These are phyloP conservation scores for Caranx melampygus DNA, from an alignment of 2,113 vertebrate species.

Conservation along the genomic window DNA sequence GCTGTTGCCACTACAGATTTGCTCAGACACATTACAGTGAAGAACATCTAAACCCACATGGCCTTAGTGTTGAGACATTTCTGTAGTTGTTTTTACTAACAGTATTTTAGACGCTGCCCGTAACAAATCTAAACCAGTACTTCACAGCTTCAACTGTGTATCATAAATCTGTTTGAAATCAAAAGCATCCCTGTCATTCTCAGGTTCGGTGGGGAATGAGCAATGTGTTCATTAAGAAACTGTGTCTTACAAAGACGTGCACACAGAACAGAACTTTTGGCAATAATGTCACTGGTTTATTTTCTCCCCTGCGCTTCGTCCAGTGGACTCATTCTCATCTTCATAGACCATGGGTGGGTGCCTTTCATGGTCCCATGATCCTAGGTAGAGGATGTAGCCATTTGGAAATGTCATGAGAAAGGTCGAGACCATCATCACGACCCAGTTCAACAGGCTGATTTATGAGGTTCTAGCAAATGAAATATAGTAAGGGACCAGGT, in stretches of 20 bases:
- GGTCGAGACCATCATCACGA: constrained; percentile 75
- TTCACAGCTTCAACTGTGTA: constrained; percentile 1
- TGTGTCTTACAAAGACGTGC: not conserved
- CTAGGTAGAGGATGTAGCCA: constrained; percentile 70
- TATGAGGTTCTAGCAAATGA: constrained; percentile 75
- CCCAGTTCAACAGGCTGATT: constrained; percentile 77
- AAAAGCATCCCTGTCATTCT: constrained; percentile 19
- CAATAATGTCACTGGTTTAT: constrained; percentile 38
- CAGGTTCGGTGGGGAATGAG: not conserved
- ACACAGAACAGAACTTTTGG: constrained; percentile 21
- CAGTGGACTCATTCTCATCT: constrained; percentile 53
- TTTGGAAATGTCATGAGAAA: constrained; percentile 81
- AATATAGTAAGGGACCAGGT: constrained; percentile 62
- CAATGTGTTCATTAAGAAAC: constrained; percentile 12
- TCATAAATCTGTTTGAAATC: constrained; percentile 28
- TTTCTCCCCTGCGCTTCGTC: constrained; percentile 5
- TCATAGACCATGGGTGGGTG: constrained; percentile 66
- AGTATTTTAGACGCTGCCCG: constrained; percentile 16
- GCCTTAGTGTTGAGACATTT: constrained; percentile 16
- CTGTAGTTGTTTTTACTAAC: constrained; percentile 6
- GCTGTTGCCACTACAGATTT: constrained; percentile 35
- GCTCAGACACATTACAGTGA: constrained; percentile 33
- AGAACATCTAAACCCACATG: constrained; percentile 47
- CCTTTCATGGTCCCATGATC: constrained; percentile 68
- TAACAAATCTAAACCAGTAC: constrained; percentile 20